Evolutionary conservation across 2,113 vertebrate species (phyloP).

Genomic region (Machaerirhynchus nigripectus): DNA sequence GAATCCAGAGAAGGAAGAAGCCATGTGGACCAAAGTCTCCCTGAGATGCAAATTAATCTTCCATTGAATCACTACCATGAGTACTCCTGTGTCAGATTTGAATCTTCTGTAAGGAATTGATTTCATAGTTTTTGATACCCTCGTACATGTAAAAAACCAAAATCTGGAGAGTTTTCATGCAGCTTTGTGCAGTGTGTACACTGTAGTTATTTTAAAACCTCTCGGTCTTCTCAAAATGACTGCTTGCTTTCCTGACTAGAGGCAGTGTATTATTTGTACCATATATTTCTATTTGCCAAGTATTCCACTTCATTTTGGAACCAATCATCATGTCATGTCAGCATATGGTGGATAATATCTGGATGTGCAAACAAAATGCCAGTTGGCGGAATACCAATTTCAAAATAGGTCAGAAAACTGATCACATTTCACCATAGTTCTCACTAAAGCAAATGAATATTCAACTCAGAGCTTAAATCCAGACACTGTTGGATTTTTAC

Average conservation of each 20-base stretch:
- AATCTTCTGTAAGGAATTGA: not conserved
- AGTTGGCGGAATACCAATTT: slow-evolving; percentile 57
- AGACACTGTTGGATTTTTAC: not conserved
- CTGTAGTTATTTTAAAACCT: slow-evolving; percentile 30
- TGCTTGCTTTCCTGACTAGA: slow-evolving; percentile 38
- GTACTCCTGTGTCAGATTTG: not conserved
- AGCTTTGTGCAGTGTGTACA: not conserved
- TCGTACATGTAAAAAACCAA: not conserved
- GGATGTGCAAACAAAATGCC: slow-evolving; percentile 66
- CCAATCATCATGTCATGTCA: slow-evolving; percentile 66
- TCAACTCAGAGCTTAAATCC: not conserved
- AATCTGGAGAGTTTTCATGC: not conserved
- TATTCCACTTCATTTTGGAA: slow-evolving; percentile 64
- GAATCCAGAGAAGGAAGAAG: slow-evolving; percentile 26
- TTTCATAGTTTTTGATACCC: not conserved
- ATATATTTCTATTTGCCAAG: slow-evolving; percentile 65
- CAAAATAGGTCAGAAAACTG: slow-evolving; percentile 64
- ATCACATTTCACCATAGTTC: slow-evolving; percentile 41
- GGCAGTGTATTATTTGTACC: slow-evolving; percentile 53
- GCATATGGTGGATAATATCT: slow-evolving; percentile 66
- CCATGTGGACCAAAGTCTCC: slow-evolving; percentile 9
- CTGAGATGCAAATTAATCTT: slow-evolving; percentile 16
- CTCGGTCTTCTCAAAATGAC: slow-evolving; percentile 27
- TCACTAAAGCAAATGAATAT: slow-evolving; percentile 24
- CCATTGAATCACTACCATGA: not conserved